Evolutionary conservation across 2,113 vertebrate genomes (phyloP).

Genomic region (Tyrannus savana): DNA sequence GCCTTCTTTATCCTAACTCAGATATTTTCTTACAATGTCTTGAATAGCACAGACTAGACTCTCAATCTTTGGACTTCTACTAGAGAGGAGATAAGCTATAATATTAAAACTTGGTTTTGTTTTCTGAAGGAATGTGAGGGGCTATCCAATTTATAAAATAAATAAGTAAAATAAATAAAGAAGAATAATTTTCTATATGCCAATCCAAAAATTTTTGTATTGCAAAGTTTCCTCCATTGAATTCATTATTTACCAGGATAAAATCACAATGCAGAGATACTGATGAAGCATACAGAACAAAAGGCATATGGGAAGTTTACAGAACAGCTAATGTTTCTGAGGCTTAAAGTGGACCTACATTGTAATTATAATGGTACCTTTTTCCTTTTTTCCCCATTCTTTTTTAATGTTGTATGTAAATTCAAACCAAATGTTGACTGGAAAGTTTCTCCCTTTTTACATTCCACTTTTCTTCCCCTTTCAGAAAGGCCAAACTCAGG

Average conservation of each 20-base stretch:
- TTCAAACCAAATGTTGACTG: conserved; percentile 60
- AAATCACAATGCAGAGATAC: background rate
- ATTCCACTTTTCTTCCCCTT: conserved; percentile 18
- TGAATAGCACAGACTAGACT: background rate
- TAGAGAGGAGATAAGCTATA: background rate
- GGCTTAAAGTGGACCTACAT: background rate
- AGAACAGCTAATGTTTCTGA: background rate
- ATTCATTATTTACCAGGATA: background rate
- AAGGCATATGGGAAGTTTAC: background rate
- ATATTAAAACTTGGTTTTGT: background rate
- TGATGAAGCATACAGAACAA: background rate
- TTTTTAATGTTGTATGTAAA: conserved; percentile 26
- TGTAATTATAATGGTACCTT: background rate
- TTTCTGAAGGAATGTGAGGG: background rate
- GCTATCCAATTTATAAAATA: background rate
- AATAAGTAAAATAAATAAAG: background rate
- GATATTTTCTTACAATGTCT: background rate
- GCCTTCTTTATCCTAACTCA: background rate
- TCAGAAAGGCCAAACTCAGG: conserved; percentile 32
- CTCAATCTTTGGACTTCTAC: background rate
- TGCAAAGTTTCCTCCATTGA: background rate
- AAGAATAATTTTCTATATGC: background rate
- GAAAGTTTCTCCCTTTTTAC: conserved; percentile 27
- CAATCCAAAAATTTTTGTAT: background rate
- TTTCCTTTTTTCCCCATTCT: background rate